Base-by-base conservation (phyloP, 2,888 invertebrate genomes). In the Ctena decussata region DNA sequence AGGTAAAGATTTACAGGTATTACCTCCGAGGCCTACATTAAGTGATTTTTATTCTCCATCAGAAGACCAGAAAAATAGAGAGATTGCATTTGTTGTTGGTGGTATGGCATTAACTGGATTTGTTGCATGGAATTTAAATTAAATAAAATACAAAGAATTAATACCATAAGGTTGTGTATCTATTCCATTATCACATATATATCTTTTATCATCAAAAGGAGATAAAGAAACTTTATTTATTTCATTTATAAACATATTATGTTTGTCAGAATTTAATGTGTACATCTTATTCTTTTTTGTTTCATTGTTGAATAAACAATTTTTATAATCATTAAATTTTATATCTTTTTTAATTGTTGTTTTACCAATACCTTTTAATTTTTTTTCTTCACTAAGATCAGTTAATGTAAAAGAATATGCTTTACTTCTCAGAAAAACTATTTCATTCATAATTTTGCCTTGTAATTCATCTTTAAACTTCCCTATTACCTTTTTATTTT, bases 401-500 rank as follows among this genome's bases (percentile, higher is more conserved):
- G 35, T 30, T 37, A 32, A 57, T 44, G 30, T 44, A 77, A 41
- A 77, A 71, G 72, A 53, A 77, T 82, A 77, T 32, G 57, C 73
- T 77, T 82, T 82, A 82, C 82, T 82, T 82, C 82, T 84, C 41
- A 76, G 18, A 76, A 30, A 70, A 71, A 69, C 53, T 39, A 80
- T 76, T 77, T 76, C 72, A 35, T 39, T 84, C 69, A 84, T 84
- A 21, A 79, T 32, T 30, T 81, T 41, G 44, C 77, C 87, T 57
- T 71, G 65, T 82, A 84, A 44, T 53, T 86, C 77, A 72, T 82
- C 80, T 84, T 86, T 84, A 78, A 81, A 86, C 46, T 80, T 81
- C 44, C 78, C 77, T 27, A 80, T 39, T 27, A 30, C 57, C 60
- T 79, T 79, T 82, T 82, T 77, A 80, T 76, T 84, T 84, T 71